These are phyloP conservation scores for Nephotettix cincticeps DNA, from an alignment of 1,140 invertebrate genomes.

Conservation along the genomic window DNA sequence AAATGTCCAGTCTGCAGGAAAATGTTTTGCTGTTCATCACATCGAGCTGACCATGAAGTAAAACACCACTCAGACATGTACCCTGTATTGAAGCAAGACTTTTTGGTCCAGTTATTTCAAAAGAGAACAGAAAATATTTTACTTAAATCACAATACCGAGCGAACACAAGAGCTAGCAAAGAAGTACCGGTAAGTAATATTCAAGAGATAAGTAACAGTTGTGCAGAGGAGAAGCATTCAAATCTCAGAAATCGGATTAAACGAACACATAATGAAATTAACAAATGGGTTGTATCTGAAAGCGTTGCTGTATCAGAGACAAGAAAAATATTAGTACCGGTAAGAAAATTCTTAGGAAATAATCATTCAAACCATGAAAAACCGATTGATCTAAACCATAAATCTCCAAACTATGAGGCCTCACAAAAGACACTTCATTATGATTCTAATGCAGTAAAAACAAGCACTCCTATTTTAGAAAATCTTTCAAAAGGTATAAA, in stretches of 20 bases:
- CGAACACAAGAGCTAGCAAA: background rate
- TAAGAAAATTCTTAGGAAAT: background rate
- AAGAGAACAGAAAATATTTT: background rate
- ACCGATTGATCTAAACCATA: background rate
- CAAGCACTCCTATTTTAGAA: background rate
- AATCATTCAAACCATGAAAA: background rate
- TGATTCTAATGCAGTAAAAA: background rate
- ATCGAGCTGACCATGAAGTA: conserved; percentile 1
- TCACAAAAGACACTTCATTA: background rate
- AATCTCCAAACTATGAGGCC: background rate
- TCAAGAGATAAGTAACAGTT: background rate
- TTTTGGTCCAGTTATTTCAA: background rate
- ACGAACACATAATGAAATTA: background rate
- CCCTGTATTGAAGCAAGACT: background rate
- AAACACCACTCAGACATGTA: background rate
- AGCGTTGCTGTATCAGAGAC: background rate
- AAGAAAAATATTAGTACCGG: background rate
- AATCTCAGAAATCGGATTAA: background rate
- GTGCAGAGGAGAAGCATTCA: background rate
- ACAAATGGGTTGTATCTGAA: background rate
- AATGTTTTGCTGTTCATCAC: background rate
- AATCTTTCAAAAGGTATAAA: background rate
- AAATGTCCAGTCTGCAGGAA: conserved; percentile 2
- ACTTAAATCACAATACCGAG: background rate
- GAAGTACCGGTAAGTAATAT: background rate